Percentiles rank a stretch among this genome's conserved stretches.
Conservation (phyloP, 2,113 vertebrate species). For the Okapia johnstoni region DNA sequence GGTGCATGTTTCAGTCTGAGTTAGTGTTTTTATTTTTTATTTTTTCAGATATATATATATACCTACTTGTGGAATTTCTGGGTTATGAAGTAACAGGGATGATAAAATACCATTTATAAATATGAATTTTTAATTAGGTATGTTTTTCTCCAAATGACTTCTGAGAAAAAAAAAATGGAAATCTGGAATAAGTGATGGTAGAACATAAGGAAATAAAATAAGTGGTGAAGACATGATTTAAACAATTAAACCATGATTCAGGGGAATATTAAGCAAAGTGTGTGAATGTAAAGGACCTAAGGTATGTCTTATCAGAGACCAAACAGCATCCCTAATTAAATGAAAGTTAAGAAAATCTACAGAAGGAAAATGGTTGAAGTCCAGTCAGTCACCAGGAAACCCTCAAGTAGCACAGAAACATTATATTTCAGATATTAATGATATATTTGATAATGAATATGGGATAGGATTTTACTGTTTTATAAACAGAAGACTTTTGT, state of each 20-base stretch:
- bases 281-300: neutral
- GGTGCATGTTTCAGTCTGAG: neutral
- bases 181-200: neutral
- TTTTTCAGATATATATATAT: neutral
- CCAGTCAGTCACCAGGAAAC: neutral
- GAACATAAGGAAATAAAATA: neutral
- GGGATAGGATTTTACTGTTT: neutral
- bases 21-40: neutral
- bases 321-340: neutral
- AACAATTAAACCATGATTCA: neutral
- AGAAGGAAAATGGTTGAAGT: neutral
- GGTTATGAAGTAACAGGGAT: neutral
- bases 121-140: neutral
- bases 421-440: neutral
- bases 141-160: neutral
- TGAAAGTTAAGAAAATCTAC: neutral
- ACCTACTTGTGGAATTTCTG: neutral
- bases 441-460: neutral
- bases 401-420: neutral
- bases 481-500: neutral
- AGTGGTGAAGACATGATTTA: neutral
- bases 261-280: neutral
- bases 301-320: neutral
- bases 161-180: neutral
- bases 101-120: neutral